Evolutionary conservation across 2,888 invertebrate genomes (phyloP).

Genomic region (Anoncus sp.): DNA sequence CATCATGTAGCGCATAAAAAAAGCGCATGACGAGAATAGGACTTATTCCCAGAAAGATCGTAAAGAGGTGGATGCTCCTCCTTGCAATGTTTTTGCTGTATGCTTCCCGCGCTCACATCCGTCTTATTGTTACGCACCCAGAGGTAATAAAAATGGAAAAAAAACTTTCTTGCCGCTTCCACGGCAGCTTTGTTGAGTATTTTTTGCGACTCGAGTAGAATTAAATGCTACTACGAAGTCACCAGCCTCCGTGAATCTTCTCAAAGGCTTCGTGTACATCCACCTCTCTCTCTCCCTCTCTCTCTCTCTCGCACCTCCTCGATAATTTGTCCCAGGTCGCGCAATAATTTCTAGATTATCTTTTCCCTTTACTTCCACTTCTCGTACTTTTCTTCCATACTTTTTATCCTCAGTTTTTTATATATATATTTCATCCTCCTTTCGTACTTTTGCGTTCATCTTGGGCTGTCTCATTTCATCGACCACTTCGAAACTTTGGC

Average conservation of each 20-base stretch:
- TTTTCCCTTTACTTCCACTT: constrained; percentile 30
- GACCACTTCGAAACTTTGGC: constrained; percentile 54
- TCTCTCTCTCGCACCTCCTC: constrained; percentile 18
- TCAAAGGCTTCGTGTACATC: constrained; percentile 18
- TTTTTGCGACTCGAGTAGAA: constrained; percentile 35
- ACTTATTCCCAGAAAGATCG: constrained; percentile 28
- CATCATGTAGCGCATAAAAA: constrained; percentile 4
- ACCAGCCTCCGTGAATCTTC: constrained; percentile 9
- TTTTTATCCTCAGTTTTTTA: neutral
- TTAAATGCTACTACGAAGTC: constrained; percentile 34
- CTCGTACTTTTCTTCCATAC: constrained; percentile 17
- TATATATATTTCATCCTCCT: constrained; percentile 1
- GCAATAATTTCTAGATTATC: constrained; percentile 56
- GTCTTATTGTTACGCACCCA: constrained; percentile 46
- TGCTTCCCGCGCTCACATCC: constrained; percentile 4
- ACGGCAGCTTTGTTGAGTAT: constrained; percentile 19
- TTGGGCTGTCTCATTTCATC: constrained; percentile 42
- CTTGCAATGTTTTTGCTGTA: neutral
- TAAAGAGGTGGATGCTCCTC: constrained; percentile 31
- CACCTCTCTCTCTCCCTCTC: neutral
- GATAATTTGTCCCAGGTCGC: constrained; percentile 48
- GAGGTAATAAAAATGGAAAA: constrained; percentile 51
- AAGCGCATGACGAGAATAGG: constrained; percentile 11
- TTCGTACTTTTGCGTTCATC: constrained; percentile 14
- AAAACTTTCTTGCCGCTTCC: constrained; percentile 50